Evolutionary conservation across 2,113 vertebrate genomes (phyloP).

Genomic region (Scomber scombrus): DNA sequence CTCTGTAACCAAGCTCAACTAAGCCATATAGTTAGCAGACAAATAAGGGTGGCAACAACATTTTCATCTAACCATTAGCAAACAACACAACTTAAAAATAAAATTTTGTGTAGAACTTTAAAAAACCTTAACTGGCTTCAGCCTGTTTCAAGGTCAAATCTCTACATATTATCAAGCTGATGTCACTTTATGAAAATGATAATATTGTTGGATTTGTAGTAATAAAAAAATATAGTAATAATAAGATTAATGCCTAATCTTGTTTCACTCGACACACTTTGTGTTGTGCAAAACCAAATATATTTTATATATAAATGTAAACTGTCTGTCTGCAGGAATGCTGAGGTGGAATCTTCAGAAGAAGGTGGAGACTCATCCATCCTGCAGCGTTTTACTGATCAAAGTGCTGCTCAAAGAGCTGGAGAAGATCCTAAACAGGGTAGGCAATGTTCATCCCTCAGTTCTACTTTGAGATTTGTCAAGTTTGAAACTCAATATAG

Average conservation of each 20-base stretch:
- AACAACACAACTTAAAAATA: no score
- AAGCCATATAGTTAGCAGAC: no score
- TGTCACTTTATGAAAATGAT: neutral
- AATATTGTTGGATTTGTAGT: neutral
- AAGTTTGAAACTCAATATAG: no score
- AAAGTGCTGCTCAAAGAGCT: constrained; percentile 88
- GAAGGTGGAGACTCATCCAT: constrained; percentile 85
- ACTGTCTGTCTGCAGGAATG: constrained; percentile 81
- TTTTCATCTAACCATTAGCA: no score
- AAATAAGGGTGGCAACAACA: no score
- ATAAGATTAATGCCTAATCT: neutral
- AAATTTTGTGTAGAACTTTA: no score
- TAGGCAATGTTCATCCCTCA: neutral
- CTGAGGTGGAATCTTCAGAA: constrained; percentile 91
- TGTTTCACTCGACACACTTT: neutral
- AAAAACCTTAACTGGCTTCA: no score
- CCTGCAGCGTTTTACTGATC: constrained; percentile 79
- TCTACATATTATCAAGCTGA: neutral
- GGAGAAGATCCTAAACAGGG: constrained; percentile 82
- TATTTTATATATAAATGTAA: neutral
- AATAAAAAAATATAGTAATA: neutral
- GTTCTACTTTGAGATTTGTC: no score
- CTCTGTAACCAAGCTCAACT: no score
- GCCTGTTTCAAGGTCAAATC: neutral
- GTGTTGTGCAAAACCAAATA: no score